phyloP scores from a whole-genome alignment of 2,113 vertebrate genomes.

The Zapornia atra region DNA sequence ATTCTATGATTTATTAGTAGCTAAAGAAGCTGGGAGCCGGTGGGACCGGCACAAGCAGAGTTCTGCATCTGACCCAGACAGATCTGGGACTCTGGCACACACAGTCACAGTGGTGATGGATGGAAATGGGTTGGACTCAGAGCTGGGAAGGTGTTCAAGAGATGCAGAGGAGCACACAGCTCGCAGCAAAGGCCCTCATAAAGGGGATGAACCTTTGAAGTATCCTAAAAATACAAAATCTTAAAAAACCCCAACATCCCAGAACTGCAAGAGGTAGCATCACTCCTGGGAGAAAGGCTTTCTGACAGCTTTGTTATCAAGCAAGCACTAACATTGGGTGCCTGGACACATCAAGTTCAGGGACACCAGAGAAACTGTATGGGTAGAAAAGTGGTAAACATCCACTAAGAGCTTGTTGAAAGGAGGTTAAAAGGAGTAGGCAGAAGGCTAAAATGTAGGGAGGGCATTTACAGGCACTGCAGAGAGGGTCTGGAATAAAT shows the following conservation, averaged over 20 bases:
- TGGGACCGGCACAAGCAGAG: neutral
- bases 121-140: neutral
- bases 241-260: neutral
- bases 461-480: neutral
- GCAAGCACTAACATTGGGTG: neutral
- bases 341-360: neutral
- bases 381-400: neutral
- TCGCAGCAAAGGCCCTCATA: neutral
- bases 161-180: neutral
- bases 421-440: neutral
- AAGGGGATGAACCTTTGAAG: neutral
- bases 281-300: neutral
- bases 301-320: neutral
- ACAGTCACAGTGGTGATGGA: neutral
- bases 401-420: neutral
- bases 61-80: neutral
- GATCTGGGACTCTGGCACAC: fast-evolving
- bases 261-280: neutral
- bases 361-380: neutral
- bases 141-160: neutral
- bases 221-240: neutral
- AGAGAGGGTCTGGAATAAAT: neutral
- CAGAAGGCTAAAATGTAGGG: neutral
- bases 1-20: neutral
- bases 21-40: neutral